These are phyloP conservation scores for Lordiphosa andalusiaca DNA, from an alignment of 2,888 invertebrate genomes.

Conservation along the genomic window DNA sequence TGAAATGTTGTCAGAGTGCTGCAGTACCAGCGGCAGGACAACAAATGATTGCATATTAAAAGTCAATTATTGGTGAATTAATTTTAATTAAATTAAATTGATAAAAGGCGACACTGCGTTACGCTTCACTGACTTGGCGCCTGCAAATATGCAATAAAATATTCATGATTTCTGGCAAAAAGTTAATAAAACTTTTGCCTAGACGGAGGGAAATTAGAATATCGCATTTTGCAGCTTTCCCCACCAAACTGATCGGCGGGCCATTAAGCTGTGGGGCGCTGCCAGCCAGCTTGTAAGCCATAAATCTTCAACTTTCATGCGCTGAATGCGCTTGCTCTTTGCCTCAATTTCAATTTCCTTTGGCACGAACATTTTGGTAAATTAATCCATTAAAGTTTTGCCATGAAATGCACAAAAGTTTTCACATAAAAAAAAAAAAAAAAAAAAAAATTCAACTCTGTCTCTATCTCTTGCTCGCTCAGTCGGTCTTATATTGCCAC, in stretches of 20 bases:
- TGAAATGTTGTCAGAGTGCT: conserved; percentile 8
- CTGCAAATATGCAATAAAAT: conserved; percentile 55
- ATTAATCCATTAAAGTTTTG: conserved; percentile 74
- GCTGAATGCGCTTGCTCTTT: conserved; percentile 8
- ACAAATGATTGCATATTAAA: conserved; percentile 68
- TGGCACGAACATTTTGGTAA: conserved; percentile 59
- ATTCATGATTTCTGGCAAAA: conserved; percentile 47
- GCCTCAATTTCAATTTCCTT: conserved; percentile 67
- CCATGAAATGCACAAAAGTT: conserved; percentile 65
- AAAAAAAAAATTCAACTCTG: conserved; percentile 37
- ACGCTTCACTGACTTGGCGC: conserved; percentile 42
- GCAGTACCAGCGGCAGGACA: conserved; percentile 3
- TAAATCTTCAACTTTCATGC: conserved; percentile 53
- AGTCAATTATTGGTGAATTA: conserved; percentile 69
- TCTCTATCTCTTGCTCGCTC: conserved; percentile 12
- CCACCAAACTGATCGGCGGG: conserved; percentile 45
- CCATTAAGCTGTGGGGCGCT: conserved; percentile 20
- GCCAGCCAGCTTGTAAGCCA: conserved; percentile 26
- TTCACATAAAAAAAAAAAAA: conserved; percentile 58
- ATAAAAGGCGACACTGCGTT: conserved; percentile 41
- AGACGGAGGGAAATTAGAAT: conserved; percentile 26
- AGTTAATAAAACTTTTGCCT: conserved; percentile 1
- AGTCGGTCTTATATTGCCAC: conserved; percentile 9
- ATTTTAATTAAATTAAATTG: conserved; percentile 67
- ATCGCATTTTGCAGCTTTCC: conserved; percentile 17